Evolutionary conservation across 2,113 vertebrate genomes (phyloP).

Genomic region (Sclerurus mexicanus): DNA sequence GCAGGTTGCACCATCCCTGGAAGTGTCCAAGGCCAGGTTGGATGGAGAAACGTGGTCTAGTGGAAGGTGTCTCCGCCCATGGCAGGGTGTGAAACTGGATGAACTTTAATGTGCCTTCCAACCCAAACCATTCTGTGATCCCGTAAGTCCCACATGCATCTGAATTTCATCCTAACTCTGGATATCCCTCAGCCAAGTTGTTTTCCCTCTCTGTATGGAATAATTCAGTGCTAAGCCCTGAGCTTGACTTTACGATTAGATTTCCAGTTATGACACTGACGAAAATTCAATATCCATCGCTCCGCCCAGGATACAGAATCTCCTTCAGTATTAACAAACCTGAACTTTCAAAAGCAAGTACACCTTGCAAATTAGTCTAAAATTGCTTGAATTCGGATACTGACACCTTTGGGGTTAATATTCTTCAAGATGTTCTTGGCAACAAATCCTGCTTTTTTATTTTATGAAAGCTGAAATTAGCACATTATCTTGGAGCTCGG

Average conservation of each 20-base stretch:
- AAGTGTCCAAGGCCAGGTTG: fast-evolving
- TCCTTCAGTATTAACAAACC: background rate
- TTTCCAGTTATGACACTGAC: background rate
- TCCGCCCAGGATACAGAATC: background rate
- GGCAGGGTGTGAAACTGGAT: background rate
- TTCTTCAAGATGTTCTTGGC: background rate
- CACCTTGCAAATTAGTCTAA: background rate
- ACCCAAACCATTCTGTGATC: background rate
- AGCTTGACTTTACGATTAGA: background rate
- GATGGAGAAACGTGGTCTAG: fast-evolving
- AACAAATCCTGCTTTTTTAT: background rate
- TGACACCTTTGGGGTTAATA: background rate
- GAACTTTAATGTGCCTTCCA: background rate
- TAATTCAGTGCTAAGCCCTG: background rate
- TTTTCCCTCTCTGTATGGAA: background rate
- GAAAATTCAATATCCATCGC: background rate
- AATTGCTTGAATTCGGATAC: background rate
- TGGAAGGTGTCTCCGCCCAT: background rate
- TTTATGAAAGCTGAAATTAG: background rate
- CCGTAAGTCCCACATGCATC: background rate
- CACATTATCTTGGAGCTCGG: background rate
- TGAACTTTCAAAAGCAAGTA: background rate
- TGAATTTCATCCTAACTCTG: background rate
- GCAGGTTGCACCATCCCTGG: background rate
- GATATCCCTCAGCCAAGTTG: background rate